A percentile compares a stretch with the other conserved stretches of the same genome.
Conservation (phyloP, 1,140 invertebrate genomes). For the Zaprionus africanus region DNA sequence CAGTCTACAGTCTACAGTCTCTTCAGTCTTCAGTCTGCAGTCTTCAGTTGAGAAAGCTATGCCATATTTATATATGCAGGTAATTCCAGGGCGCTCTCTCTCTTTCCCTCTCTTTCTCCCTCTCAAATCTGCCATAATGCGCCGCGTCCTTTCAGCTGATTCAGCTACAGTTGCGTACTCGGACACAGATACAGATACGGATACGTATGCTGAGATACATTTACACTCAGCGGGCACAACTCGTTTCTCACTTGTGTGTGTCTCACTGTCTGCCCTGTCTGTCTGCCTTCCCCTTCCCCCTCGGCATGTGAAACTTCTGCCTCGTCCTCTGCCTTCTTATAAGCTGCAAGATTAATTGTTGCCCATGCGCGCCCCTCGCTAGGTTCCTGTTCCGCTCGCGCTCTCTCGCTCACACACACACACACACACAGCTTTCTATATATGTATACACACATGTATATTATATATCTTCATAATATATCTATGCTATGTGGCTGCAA, state of each 20-base stretch:
- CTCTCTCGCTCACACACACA: constrained; percentile 29
- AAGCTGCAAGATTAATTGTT: constrained; percentile 78
- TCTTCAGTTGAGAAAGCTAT: neutral
- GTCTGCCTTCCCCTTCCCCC: constrained; percentile 17
- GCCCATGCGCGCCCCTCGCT: constrained; percentile 59
- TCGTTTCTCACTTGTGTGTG: constrained; percentile 70
- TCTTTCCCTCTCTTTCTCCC: neutral
- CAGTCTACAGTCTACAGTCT: neutral
- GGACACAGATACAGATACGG: constrained; percentile 19
- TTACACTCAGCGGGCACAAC: constrained; percentile 33
- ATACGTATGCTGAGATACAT: neutral
- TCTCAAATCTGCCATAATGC: constrained; percentile 63
- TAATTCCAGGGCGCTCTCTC: neutral
- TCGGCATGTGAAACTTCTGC: constrained; percentile 75
- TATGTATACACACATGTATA: constrained; percentile 6
- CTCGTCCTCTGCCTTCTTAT: constrained; percentile 36
- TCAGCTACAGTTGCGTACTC: constrained; percentile 62
- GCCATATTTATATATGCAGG: constrained; percentile 1
- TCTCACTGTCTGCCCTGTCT: constrained; percentile 33
- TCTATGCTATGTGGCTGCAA: constrained; percentile 27
- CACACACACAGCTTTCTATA: constrained; percentile 28
- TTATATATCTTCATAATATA: constrained; percentile 7
- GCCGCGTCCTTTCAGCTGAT: constrained; percentile 78
- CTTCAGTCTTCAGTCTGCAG: neutral
- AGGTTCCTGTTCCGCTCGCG: constrained; percentile 27